A percentile compares a stretch with the other conserved stretches of the same genome.
phyloP scores from a whole-genome alignment of 2,888 invertebrate genomes.

The Teleiodes luculella region DNA sequence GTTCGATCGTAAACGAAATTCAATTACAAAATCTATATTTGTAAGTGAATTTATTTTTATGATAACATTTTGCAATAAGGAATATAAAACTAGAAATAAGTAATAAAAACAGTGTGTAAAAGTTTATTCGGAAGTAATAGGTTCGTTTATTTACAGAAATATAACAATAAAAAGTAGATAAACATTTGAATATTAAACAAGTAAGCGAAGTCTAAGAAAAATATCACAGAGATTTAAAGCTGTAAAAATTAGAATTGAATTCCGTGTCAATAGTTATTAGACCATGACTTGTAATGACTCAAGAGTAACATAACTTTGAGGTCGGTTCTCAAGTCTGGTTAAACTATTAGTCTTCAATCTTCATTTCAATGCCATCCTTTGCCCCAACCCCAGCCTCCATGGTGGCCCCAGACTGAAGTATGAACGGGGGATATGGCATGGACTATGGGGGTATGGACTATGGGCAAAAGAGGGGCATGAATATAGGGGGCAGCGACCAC shows the following conservation, averaged over 20 bases:
- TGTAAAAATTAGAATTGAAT: no score
- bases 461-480: slow-evolving; percentile 21
- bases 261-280: no score
- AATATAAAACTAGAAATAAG: slow-evolving; percentile 4
- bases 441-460: slow-evolving; percentile 25
- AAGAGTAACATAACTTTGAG: no score
- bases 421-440: slow-evolving; percentile 28
- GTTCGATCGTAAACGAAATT: not conserved
- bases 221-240: no score
- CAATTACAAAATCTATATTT: not conserved
- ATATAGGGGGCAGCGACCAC: slow-evolving; percentile 32
- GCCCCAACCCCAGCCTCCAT: slow-evolving; percentile 28
- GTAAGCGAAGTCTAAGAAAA: not conserved
- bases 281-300: no score
- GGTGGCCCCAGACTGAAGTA: slow-evolving; percentile 24
- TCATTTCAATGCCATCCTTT: slow-evolving; percentile 30
- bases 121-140: not conserved
- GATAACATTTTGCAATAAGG: not conserved
- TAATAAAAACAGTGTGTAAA: slow-evolving; percentile 1
- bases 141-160: not conserved
- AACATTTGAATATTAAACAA: not conserved
- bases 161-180: not conserved
- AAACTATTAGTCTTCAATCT: no score
- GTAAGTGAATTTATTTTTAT: not conserved
- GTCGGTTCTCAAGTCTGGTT: no score